A percentile compares a stretch with the other conserved stretches of the same genome.
These are phyloP conservation scores for Nothocercus julius DNA, from an alignment of 2,113 vertebrate species.

Conservation along the genomic window DNA sequence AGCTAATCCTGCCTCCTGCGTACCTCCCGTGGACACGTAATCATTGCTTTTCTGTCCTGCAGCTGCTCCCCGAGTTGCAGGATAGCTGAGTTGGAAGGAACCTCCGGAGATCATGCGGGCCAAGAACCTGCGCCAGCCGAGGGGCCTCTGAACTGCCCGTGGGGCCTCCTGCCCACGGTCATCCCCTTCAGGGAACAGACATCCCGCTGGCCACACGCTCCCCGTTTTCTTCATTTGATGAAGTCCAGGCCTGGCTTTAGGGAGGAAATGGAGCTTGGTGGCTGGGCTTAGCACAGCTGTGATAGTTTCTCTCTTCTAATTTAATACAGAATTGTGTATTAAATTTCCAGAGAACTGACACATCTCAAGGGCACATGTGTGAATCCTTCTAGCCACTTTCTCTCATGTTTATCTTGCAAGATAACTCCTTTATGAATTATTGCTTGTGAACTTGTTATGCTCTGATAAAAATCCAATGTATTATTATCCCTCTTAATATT, in stretches of 20 bases:
- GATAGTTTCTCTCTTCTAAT: background rate
- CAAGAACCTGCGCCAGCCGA: background rate
- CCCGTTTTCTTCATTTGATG: background rate
- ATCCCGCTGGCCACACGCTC: background rate
- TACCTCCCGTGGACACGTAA: background rate
- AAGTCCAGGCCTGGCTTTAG: background rate
- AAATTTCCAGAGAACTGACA: conserved; percentile 1
- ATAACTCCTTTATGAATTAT: background rate
- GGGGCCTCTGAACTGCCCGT: rapidly evolving
- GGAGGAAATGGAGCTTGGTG: background rate
- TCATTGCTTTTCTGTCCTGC: background rate
- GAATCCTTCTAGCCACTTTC: background rate
- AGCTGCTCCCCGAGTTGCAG: background rate
- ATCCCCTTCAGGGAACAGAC: background rate
- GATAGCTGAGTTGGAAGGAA: background rate
- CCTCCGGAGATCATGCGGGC: background rate
- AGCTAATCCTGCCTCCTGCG: background rate
- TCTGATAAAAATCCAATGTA: background rate
- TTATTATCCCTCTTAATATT: background rate
- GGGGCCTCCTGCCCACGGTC: background rate
- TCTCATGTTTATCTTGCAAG: background rate
- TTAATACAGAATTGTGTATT: background rate
- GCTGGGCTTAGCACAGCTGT: background rate
- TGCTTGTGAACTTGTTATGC: background rate
- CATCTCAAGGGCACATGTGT: background rate